A percentile compares a stretch with the other conserved stretches of the same genome.
These are phyloP conservation scores for Paraescarpia echinospica DNA, from an alignment of 1,140 invertebrate genomes.

Conservation along the genomic window DNA sequence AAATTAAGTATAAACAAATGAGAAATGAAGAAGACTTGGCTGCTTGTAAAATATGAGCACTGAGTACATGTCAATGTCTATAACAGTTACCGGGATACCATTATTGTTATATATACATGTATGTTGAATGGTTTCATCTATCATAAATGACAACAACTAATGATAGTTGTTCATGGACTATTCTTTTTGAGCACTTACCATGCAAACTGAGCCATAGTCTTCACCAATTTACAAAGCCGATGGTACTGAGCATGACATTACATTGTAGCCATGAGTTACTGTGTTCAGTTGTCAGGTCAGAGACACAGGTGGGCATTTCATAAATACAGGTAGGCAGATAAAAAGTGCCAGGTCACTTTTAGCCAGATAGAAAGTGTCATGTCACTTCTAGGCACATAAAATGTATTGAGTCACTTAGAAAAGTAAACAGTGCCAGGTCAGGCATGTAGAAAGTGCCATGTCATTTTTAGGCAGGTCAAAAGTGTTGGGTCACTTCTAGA, in stretches of 20 bases:
- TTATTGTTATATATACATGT: background rate
- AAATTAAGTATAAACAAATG: background rate
- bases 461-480: too few species aligned
- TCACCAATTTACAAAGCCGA: background rate
- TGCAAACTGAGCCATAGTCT: background rate
- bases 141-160: background rate
- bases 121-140: background rate
- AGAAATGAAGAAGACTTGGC: too few species aligned
- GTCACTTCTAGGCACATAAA: too few species aligned
- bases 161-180: background rate
- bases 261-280: background rate
- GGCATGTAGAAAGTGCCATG: too few species aligned
- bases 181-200: background rate
- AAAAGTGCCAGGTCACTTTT: too few species aligned
- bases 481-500: too few species aligned
- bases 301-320: background rate
- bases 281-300: background rate
- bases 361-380: too few species aligned
- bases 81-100: background rate
- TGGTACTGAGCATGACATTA: background rate
- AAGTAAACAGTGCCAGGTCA: too few species aligned
- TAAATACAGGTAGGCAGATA: background rate
- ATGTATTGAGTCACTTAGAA: too few species aligned
- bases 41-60: background rate
- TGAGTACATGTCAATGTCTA: background rate